These are phyloP conservation scores for Eremophila alpestris DNA, from an alignment of 2,797 vertebrate species.

Conservation along the genomic window DNA sequence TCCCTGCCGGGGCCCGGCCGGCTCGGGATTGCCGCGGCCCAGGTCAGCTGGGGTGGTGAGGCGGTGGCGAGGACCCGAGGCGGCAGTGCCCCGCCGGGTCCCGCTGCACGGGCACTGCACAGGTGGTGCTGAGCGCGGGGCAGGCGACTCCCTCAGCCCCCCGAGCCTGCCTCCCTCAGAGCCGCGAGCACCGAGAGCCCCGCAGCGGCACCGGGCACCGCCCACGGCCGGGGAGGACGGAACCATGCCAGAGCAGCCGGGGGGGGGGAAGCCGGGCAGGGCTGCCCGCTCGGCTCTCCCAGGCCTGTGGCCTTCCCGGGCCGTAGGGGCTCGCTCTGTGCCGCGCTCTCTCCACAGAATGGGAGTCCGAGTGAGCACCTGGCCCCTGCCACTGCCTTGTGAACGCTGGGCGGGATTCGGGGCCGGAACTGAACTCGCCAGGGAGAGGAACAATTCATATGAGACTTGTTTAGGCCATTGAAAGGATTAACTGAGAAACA, in stretches of 20 bases:
- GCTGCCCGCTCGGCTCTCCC: neutral
- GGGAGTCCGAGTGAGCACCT: neutral
- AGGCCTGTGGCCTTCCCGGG: neutral
- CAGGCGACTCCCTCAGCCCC: neutral
- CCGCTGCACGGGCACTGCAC: too few relatives aligned
- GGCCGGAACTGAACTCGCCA: too few relatives aligned
- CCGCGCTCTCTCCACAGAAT: neutral
- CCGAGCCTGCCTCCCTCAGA: too few relatives aligned
- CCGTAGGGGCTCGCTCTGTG: neutral
- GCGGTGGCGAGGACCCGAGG: neutral
- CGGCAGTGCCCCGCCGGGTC: neutral
- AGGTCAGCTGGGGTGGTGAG: too few relatives aligned
- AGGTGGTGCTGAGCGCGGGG: neutral
- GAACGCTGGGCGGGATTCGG: neutral
- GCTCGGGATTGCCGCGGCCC: neutral
- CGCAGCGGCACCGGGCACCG: neutral
- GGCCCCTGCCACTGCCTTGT: neutral
- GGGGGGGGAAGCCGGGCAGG: neutral
- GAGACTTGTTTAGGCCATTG: neutral
- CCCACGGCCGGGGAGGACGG: too few relatives aligned
- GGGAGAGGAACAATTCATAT: neutral
- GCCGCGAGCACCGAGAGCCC: too few relatives aligned
- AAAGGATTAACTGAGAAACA: too few relatives aligned
- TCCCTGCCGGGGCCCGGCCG: neutral
- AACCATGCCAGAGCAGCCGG: neutral